Percentiles rank a stretch among this genome's conserved stretches.
phyloP scores from a whole-genome alignment of 2,888 invertebrate genomes.

The Drosophila phalerata region DNA sequence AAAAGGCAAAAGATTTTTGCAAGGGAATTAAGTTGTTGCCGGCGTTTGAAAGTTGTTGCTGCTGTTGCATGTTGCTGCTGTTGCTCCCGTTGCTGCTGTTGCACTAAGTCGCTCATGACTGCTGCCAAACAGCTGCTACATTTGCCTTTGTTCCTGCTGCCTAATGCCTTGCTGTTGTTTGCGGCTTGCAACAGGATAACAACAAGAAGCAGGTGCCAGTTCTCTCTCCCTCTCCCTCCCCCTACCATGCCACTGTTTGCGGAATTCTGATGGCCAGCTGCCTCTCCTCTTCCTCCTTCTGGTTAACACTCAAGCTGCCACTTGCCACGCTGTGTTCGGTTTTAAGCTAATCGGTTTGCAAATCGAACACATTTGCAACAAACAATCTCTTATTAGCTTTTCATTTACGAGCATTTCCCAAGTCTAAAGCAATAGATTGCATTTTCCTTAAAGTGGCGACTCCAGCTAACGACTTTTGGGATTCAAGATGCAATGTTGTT shows the following conservation, averaged over 20 bases:
- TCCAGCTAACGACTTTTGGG: background rate
- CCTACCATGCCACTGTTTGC: slow-evolving; percentile 6
- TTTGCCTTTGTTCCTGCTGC: slow-evolving; percentile 65
- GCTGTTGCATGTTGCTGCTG: slow-evolving; percentile 23
- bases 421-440: background rate
- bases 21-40: slow-evolving; percentile 61
- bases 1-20: slow-evolving; percentile 40
- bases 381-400: slow-evolving; percentile 34
- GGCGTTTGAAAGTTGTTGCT: slow-evolving; percentile 25
- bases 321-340: slow-evolving; percentile 34
- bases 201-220: slow-evolving; percentile 44
- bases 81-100: slow-evolving; percentile 35
- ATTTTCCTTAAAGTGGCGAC: background rate
- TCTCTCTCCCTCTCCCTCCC: background rate
- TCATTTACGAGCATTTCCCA: slow-evolving; percentile 36
- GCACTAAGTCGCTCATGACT: slow-evolving; percentile 56
- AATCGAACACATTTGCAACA: slow-evolving; percentile 37
- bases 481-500: slow-evolving; percentile 2
- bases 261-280: slow-evolving; percentile 38
- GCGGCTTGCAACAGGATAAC: slow-evolving; percentile 76
- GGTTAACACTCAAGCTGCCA: slow-evolving; percentile 27
- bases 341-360: slow-evolving; percentile 69
- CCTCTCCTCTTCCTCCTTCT: background rate
- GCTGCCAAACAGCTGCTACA: slow-evolving; percentile 57
- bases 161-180: slow-evolving; percentile 73